Evolutionary conservation across 2,113 vertebrate species (phyloP), one percentile per base, ranked within the genome.

Genomic region (Halichoeres trimaculatus): DNA sequence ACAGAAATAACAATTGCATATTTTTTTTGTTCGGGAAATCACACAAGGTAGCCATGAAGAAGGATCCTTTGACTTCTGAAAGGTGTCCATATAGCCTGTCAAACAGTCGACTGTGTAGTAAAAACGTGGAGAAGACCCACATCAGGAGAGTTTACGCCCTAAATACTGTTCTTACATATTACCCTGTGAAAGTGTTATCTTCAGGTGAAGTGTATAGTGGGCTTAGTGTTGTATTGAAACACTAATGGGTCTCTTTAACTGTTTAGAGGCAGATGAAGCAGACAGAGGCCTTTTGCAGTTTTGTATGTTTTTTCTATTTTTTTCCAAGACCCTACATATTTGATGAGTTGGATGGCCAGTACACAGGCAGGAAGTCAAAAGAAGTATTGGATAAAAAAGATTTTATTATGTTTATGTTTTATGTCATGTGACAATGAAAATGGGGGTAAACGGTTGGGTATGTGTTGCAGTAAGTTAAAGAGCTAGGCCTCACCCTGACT

Each of bases 321-420:
- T 30, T 30, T 30, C 6, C 30, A 30, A 30, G 30, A 6, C 40
- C 5, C 40, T 14, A 41, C 13, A 41, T 4, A 1, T 41, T 13
- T 40, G 10, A 12, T 40, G 38, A n/a, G n/a, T n/a, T n/a, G n/a
- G n/a, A n/a, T n/a, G n/a, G n/a, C n/a, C n/a, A n/a, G n/a, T n/a
- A n/a, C n/a, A n/a, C n/a, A 43, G 82, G 82, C 70, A 85, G 20
- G 12, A 48, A 89, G 67, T 89, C 80, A 90, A 86, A 90, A 83
- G 74, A 88, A 87, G 85, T 81, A 58, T 67, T 85, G 64, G 14
- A 77, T n/a, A 86, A 80, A 77, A 70, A 30, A 69, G 54, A 60
- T 62, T 54, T 4, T 47, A 63, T 71, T n/a, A n/a, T n/a, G n/a
- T n/a, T n/a, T n/a, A n/a, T n/a, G n/a, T n/a, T n/a, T 80, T 85